Evolutionary conservation across 2,888 invertebrate genomes (phyloP).

Genomic region (Thyatira batis): DNA sequence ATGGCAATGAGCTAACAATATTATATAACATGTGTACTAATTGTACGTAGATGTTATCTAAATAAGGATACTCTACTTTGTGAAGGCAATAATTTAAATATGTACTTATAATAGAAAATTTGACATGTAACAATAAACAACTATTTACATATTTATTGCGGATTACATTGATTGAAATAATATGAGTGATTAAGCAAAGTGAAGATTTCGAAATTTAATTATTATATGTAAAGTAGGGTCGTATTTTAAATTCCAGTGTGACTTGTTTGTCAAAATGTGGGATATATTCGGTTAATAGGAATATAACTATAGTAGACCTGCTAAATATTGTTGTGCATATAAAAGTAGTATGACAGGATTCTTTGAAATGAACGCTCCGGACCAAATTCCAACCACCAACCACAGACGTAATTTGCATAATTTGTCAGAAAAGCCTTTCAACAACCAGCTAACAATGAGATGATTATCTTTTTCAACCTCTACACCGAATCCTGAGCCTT

Average conservation of each 20-base stretch:
- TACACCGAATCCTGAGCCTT: too few relatives aligned
- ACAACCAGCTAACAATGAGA: too few relatives aligned
- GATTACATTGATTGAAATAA: too few relatives aligned
- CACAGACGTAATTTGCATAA: not conserved
- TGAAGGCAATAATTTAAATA: conserved; percentile 1
- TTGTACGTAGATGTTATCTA: conserved; percentile 17
- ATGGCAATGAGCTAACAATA: conserved; percentile 48
- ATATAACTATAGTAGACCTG: not conserved
- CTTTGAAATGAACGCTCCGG: not conserved
- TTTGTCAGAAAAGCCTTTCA: not conserved
- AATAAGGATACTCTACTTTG: conserved; percentile 12
- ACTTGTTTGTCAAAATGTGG: too few relatives aligned
- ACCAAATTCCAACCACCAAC: not conserved
- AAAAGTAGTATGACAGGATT: not conserved
- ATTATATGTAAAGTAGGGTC: too few relatives aligned
- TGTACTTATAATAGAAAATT: not conserved
- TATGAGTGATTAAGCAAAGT: too few relatives aligned
- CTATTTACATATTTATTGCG: too few relatives aligned
- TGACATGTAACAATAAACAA: not conserved
- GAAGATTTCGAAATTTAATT: too few relatives aligned
- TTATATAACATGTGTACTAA: conserved; percentile 50
- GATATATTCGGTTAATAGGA: too few relatives aligned
- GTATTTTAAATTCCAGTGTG: too few relatives aligned
- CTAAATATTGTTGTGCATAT: too few relatives aligned
- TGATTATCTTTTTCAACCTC: too few relatives aligned